Evolutionary conservation across 2,888 invertebrate species (phyloP), one percentile per base, ranked within the genome.

Genomic region (Alcis repandata): DNA sequence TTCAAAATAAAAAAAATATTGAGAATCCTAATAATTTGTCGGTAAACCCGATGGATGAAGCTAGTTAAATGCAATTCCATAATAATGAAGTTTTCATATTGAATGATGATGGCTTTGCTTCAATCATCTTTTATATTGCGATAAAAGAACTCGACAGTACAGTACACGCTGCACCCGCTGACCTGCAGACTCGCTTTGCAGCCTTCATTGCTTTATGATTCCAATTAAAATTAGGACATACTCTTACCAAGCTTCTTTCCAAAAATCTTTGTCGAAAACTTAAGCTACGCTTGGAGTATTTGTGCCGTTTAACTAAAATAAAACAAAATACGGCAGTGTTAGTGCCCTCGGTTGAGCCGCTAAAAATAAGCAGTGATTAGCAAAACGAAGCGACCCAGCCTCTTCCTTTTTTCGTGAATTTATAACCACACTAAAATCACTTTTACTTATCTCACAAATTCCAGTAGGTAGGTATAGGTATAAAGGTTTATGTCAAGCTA

Each of bases 361-460:
- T 10, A 41, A 22, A 49, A 11, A 54, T 41, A 54, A 9, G 4
- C 19, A 8, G 13, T 46, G 45, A 52, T 57, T 52, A 57, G 15
- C n/a, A 57, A 38, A 40, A 43, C 40, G 36, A 22, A 15, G 19
- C 46, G 27, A 15, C n/a, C 17, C 11, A 1, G 27, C 11, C 27
- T 49, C 40, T 40, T 32, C n/a, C 48, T 32, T 46, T 48, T 40
- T 51, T 45, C 8, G 22, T 45, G 22, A 46, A 58, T 64, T 59
- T 59, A 59, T n/a, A 27, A 17, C 59, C 20, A 13, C 19, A 33
- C n/a, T 41, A 66, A 66, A 61, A 49, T 48, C 43, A 64, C 53
- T 64, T 59, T 60, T 57, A 64, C 64, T 38, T 59, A 65, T 61
- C 52, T 46, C n/a, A 10, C n/a, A 13, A 57, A 49, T 51, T 59